Conservation (phyloP, 2,113 vertebrate genomes). For the Mungos mungo region DNA sequence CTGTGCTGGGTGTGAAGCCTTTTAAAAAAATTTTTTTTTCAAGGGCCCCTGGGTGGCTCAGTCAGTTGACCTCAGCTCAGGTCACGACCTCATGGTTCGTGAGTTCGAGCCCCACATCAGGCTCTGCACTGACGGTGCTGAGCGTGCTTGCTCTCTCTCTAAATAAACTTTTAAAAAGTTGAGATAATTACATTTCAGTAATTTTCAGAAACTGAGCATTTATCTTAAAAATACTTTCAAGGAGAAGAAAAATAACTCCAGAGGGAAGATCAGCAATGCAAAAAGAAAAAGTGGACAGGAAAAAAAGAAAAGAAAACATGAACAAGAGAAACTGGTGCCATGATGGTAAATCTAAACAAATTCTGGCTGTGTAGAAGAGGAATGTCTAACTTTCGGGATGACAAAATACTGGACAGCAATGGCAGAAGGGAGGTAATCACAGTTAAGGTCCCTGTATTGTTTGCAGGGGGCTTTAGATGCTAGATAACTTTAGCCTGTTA, state of each 20-base stretch:
- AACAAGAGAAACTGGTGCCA: not conserved
- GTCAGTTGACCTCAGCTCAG: too few relatives aligned
- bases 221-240: conserved; percentile 16
- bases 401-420: not conserved
- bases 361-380: not conserved
- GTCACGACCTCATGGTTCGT: too few relatives aligned
- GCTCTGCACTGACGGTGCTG: too few relatives aligned
- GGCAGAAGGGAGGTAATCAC: not conserved
- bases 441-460: not conserved
- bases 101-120: too few relatives aligned
- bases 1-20: too few relatives aligned
- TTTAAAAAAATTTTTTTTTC: too few relatives aligned
- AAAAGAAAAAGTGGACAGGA: not conserved
- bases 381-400: not conserved
- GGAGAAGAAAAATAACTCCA: conserved; percentile 22
- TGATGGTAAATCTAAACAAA: not conserved
- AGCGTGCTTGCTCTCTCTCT: too few relatives aligned
- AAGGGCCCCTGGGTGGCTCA: too few relatives aligned
- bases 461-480: not conserved
- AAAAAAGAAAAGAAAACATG: not conserved
- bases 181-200: not conserved
- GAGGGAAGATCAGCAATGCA: not conserved
- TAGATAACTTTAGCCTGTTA: conserved; percentile 10
- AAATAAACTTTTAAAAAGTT: not conserved
- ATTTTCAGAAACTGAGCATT: not conserved